Percentiles rank a stretch among this genome's conserved stretches.
Conservation (phyloP, 2,797 vertebrate genomes). For the Potorous gilbertii region DNA sequence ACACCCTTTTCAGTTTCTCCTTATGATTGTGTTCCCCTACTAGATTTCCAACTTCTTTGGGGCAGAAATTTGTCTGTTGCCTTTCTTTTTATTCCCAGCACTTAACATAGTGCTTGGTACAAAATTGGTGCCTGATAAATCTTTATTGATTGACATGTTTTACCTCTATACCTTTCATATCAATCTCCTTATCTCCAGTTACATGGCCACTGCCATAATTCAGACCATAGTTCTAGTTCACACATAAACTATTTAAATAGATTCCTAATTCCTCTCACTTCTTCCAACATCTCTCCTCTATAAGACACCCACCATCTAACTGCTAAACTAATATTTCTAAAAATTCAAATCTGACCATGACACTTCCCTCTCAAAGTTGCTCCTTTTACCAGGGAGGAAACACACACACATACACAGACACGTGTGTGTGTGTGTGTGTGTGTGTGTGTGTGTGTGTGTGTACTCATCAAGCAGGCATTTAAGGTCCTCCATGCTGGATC, state of each 20-base stretch:
- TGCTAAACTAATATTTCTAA: background rate
- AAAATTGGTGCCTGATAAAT: background rate
- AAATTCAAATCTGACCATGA: background rate
- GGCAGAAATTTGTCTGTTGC: background rate
- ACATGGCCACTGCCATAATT: background rate
- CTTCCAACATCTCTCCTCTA: background rate
- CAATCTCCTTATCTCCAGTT: background rate
- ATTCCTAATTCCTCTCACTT: background rate
- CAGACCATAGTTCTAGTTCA: background rate
- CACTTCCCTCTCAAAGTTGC: background rate
- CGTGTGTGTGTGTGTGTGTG: no score
- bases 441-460: no score
- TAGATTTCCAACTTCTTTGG: background rate
- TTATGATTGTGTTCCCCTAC: background rate
- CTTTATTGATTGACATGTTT: background rate
- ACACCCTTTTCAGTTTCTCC: background rate
- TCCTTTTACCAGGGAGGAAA: background rate
- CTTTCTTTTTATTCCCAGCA: background rate
- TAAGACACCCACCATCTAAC: background rate
- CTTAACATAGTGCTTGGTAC: background rate
- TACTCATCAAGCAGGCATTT: no score
- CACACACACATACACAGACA: no score
- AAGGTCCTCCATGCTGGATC: background rate
- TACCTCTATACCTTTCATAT: background rate
- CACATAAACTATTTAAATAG: background rate